These are phyloP conservation scores for Syngnathus scovelli DNA, from an alignment of 2,113 vertebrate genomes.

Conservation along the genomic window DNA sequence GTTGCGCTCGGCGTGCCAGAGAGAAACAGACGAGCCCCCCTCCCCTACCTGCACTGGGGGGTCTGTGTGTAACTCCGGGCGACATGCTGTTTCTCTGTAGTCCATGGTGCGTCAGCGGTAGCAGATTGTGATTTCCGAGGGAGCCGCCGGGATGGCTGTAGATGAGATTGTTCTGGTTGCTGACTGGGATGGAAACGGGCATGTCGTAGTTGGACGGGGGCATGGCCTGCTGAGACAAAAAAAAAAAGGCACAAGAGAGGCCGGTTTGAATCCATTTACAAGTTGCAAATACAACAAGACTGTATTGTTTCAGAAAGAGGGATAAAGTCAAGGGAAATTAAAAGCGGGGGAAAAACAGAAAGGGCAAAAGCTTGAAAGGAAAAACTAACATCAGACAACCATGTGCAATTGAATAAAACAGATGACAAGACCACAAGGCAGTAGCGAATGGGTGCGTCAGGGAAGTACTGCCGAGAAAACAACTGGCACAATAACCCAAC, in stretches of 20 bases:
- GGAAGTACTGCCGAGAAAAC: conserved; percentile 15
- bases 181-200: conserved; percentile 97
- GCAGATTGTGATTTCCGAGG: conserved; percentile 93
- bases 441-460: conserved; percentile 16
- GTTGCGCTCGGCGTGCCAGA: background rate
- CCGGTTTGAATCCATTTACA: conserved; percentile 24
- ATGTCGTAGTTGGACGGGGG: conserved; percentile 97
- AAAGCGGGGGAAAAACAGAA: conserved; percentile 12
- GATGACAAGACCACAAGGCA: conserved; percentile 19
- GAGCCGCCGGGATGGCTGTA: conserved; percentile 93
- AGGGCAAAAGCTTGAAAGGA: conserved; percentile 28
- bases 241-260: conserved; percentile 3
- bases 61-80: conserved; percentile 93
- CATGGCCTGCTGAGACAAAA: conserved; percentile 78
- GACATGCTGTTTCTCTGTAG: conserved; percentile 99
- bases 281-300: conserved; percentile 9
- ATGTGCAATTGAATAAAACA: conserved; percentile 22
- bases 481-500: conserved; percentile 3
- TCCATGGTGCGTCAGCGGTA: conserved; percentile 93
- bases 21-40: conserved; percentile 14
- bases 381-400: conserved; percentile 22
- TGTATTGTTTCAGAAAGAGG: background rate
- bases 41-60: conserved; percentile 96
- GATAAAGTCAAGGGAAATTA: conserved; percentile 6
- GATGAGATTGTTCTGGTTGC: conserved; percentile 93